These are phyloP conservation scores for Solenopsis fugax DNA, from an alignment of 1,140 invertebrate species.

Conservation along the genomic window DNA sequence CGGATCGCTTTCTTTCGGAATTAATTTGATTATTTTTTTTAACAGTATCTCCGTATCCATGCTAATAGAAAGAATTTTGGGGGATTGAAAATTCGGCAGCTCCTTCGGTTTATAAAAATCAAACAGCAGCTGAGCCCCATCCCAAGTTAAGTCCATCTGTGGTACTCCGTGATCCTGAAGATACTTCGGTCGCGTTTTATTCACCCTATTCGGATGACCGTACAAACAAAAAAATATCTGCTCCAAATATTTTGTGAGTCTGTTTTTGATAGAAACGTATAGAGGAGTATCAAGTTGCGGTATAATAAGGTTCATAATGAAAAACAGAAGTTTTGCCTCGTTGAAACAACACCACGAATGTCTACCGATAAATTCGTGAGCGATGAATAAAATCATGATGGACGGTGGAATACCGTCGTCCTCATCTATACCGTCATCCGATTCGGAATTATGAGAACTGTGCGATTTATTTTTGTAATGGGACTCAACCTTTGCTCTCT, in stretches of 20 bases:
- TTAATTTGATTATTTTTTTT: conserved; percentile 90
- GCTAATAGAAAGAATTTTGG: conserved; percentile 90
- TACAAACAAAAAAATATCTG: conserved; percentile 97
- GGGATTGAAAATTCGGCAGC: conserved; percentile 94
- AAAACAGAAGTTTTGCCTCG: conserved; percentile 92
- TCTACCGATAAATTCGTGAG: conserved; percentile 94
- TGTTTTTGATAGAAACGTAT: conserved; percentile 85
- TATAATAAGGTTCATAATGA: conserved; percentile 91
- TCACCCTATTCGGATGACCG: conserved; percentile 90
- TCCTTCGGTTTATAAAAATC: conserved; percentile 93
- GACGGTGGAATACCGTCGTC: conserved; percentile 91
- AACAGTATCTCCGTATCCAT: conserved; percentile 93
- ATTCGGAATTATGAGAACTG: conserved; percentile 77
- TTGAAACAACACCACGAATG: conserved; percentile 92
- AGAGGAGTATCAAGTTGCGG: conserved; percentile 89
- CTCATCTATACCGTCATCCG: conserved; percentile 82
- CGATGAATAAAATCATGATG: conserved; percentile 92
- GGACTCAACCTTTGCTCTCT: conserved; percentile 83
- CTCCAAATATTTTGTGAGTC: conserved; percentile 92
- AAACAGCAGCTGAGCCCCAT: conserved; percentile 92
- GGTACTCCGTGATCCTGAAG: conserved; percentile 93
- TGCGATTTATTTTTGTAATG: conserved; percentile 78
- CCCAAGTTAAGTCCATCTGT: conserved; percentile 92
- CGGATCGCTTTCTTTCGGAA: conserved; percentile 91
- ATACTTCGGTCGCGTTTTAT: conserved; percentile 91